Conservation (phyloP, 2,888 invertebrate genomes). For the Panopea generosa region DNA sequence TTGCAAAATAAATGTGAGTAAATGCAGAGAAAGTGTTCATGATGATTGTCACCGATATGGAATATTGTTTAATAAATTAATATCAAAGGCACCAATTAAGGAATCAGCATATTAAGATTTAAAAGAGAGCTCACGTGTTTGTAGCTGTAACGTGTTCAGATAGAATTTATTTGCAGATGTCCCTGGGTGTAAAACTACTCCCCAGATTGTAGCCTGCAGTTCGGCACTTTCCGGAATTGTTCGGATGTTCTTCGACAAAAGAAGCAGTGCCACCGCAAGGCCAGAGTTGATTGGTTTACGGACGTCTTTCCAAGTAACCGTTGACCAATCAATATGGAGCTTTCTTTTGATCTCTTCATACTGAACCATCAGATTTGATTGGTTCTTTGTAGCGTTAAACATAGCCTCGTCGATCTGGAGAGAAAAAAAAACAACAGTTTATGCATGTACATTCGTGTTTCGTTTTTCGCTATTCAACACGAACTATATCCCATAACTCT, state of each 20-base stretch:
- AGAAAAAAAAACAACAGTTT: not conserved
- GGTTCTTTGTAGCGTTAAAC: constrained; percentile 42
- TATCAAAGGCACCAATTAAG: too few relatives aligned
- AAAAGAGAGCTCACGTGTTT: constrained; percentile 60
- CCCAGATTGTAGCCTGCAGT: constrained; percentile 53
- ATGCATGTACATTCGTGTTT: too few relatives aligned
- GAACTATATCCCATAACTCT: too few relatives aligned
- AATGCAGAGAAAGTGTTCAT: too few relatives aligned
- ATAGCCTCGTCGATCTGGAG: constrained; percentile 54
- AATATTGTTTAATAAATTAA: too few relatives aligned
- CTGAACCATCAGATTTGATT: constrained; percentile 14
- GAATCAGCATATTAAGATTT: too few relatives aligned
- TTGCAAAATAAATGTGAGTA: too few relatives aligned
- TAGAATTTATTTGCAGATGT: constrained; percentile 38
- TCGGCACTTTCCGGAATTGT: constrained; percentile 40
- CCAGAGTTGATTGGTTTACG: constrained; percentile 75
- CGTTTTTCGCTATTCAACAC: too few relatives aligned
- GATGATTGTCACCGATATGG: too few relatives aligned
- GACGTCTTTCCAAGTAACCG: constrained; percentile 71
- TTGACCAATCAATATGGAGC: constrained; percentile 73
- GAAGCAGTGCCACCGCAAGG: constrained; percentile 70
- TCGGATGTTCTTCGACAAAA: constrained; percentile 34
- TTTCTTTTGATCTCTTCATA: constrained; percentile 49
- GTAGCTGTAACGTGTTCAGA: constrained; percentile 38
- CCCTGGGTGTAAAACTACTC: constrained; percentile 21